Evolutionary conservation across 2,797 vertebrate species (phyloP).

Genomic region (Pangasius sanitwongsei): DNA sequence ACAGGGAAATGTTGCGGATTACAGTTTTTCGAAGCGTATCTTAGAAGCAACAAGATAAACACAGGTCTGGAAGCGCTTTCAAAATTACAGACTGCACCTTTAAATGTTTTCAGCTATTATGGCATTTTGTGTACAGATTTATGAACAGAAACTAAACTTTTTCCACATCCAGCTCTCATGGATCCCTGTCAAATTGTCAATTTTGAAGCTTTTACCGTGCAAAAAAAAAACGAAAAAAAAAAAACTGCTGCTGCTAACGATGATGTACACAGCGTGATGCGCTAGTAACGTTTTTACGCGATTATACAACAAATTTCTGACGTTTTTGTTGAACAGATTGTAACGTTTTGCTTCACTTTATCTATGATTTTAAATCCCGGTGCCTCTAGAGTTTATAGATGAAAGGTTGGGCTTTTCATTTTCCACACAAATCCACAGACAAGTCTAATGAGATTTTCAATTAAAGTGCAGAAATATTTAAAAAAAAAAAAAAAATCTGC

Average conservation of each 20-base stretch:
- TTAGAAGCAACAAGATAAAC: too few species aligned
- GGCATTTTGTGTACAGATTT: not conserved
- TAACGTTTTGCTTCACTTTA: not conserved
- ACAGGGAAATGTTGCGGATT: not conserved
- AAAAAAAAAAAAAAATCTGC: not conserved
- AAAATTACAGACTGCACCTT: slow-evolving; percentile 3
- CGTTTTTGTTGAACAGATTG: not conserved
- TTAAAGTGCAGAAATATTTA: not conserved
- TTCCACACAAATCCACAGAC: not conserved
- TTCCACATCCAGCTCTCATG: not conserved
- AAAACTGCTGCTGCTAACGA: not conserved
- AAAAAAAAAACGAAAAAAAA: not conserved
- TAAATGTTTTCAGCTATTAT: not conserved
- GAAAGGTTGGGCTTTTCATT: not conserved
- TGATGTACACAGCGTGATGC: not conserved
- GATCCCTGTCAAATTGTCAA: not conserved
- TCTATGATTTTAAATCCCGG: not conserved
- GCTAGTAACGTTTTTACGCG: not conserved
- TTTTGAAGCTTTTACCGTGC: not conserved
- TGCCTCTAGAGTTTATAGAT: slow-evolving; percentile 14
- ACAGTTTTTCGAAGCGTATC: not conserved
- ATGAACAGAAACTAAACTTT: not conserved
- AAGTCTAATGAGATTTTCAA: not conserved
- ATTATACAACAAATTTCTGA: not conserved
- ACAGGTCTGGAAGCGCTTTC: too few species aligned